Evolutionary conservation across 1,140 invertebrate genomes (phyloP).

Genomic region (Copidosoma floridanum): DNA sequence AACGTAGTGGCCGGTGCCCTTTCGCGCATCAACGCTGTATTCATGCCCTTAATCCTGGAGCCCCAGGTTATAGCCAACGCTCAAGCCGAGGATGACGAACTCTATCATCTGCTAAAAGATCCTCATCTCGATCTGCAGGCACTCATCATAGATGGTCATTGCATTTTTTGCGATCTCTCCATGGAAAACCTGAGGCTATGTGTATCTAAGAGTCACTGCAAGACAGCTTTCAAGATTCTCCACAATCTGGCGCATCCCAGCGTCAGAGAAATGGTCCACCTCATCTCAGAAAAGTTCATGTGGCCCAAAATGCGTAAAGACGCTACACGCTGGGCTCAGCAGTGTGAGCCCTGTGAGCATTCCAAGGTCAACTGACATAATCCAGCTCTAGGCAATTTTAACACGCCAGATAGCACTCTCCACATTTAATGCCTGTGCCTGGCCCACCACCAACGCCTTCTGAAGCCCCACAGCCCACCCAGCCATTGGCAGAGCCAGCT

Average conservation of each 20-base stretch:
- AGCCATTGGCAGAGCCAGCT: no score
- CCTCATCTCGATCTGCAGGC: neutral
- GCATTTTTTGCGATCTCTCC: neutral
- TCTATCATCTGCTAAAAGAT: neutral
- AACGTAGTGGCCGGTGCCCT: slow-evolving; percentile 39
- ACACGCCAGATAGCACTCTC: no score
- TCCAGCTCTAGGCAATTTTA: no score
- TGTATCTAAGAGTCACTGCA: neutral
- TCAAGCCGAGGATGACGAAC: slow-evolving; percentile 22
- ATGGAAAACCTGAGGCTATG: neutral
- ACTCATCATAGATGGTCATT: neutral
- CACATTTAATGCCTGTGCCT: no score
- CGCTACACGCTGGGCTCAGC: slow-evolving; percentile 19
- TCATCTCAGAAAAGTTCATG: no score
- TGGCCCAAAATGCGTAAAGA: no score
- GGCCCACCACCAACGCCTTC: no score
- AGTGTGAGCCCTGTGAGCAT: no score
- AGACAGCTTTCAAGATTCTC: neutral
- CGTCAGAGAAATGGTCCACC: no score
- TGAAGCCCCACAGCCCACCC: no score
- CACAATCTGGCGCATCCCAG: neutral
- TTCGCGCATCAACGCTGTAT: slow-evolving; percentile 23
- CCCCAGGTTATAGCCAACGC: slow-evolving; percentile 23
- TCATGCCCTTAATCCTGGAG: slow-evolving; percentile 5
- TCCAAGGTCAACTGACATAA: no score